Percentiles rank a stretch among this genome's conserved stretches.
These are phyloP conservation scores for Cyclophora albipunctata DNA, from an alignment of 2,888 invertebrate genomes.

Conservation along the genomic window DNA sequence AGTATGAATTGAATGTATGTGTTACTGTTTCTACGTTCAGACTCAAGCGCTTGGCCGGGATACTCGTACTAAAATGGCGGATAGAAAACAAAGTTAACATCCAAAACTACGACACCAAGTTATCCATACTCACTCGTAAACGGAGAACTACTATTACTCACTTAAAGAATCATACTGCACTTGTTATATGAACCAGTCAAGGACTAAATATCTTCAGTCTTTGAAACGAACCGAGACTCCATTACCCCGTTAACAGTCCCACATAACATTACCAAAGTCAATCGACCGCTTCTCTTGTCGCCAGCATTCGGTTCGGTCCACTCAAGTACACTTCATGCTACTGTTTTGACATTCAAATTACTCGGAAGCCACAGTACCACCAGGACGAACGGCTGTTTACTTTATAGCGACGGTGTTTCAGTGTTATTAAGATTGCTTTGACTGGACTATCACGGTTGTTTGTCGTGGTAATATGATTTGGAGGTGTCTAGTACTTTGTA, in stretches of 20 bases:
- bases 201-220: background rate
- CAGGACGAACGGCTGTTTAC: constrained; percentile 12
- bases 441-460: too few relatives aligned
- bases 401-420: constrained; percentile 3
- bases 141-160: too few relatives aligned
- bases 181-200: background rate
- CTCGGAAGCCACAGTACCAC: constrained; percentile 7
- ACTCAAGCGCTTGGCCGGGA: too few relatives aligned
- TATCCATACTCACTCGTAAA: too few relatives aligned
- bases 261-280: background rate
- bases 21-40: too few relatives aligned
- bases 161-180: background rate
- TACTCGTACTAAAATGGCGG: too few relatives aligned
- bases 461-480: background rate
- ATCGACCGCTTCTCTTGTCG: background rate
- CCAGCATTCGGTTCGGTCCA: background rate
- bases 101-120: too few relatives aligned
- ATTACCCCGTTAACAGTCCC: too few relatives aligned
- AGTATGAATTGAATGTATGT: too few relatives aligned
- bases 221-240: background rate
- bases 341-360: constrained; percentile 31
- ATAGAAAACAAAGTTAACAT: too few relatives aligned
- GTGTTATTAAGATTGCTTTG: background rate
- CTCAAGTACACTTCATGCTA: constrained; percentile 15
- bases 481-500: too few relatives aligned